These are phyloP conservation scores for Sterrhoptilus dennistouni DNA, from an alignment of 2,113 vertebrate species.

Conservation along the genomic window DNA sequence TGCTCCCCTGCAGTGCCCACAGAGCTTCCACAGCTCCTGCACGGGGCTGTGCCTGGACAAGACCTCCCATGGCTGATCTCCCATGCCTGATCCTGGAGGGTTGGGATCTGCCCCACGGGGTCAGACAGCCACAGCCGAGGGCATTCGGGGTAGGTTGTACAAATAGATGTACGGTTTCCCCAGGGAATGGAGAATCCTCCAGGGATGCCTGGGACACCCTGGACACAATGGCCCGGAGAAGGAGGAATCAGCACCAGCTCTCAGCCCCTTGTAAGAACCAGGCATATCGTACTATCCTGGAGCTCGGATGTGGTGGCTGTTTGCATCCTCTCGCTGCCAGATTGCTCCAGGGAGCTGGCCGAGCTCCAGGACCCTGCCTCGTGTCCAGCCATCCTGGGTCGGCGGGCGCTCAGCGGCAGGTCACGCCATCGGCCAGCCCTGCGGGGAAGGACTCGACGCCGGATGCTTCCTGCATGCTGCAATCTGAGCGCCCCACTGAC, in stretches of 20 bases:
- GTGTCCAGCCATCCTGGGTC: neutral
- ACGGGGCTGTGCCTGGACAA: rapidly evolving
- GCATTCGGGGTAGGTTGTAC: rapidly evolving
- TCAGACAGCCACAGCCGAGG: neutral
- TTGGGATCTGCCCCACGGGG: neutral
- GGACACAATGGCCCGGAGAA: neutral
- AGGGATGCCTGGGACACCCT: rapidly evolving
- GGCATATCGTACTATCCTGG: neutral
- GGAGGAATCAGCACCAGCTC: neutral
- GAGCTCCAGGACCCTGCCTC: neutral
- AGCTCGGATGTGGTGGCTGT: neutral
- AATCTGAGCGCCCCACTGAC: neutral
- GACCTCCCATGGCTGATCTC: neutral
- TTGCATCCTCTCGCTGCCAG: neutral
- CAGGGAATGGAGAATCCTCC: neutral
- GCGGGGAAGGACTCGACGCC: neutral
- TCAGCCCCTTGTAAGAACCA: neutral
- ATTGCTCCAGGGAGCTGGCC: neutral
- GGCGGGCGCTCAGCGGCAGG: neutral
- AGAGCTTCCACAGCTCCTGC: neutral
- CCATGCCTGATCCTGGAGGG: neutral
- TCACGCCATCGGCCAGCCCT: neutral
- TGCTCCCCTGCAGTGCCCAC: rapidly evolving
- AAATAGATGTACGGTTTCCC: neutral
- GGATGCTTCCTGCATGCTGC: neutral